A percentile compares a stretch with the other conserved stretches of the same genome.
Conservation (phyloP, 2,113 vertebrate species). For the Indicator maculatus region DNA sequence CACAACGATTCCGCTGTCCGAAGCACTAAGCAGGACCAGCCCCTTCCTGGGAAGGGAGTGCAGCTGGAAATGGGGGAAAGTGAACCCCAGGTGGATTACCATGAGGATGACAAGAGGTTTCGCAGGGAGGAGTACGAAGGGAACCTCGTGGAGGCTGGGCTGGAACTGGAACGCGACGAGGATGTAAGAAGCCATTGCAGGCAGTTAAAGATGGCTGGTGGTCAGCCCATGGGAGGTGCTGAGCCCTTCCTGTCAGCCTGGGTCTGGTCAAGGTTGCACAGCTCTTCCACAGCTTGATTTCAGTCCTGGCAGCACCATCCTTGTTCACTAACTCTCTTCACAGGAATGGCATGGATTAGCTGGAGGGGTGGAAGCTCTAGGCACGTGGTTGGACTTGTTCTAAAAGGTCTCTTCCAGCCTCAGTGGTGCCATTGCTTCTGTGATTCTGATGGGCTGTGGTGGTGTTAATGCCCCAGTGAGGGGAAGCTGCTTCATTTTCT, state of each 20-base stretch:
- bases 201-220: not conserved
- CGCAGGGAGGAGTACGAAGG: slow-evolving; percentile 90
- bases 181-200: slow-evolving; percentile 75
- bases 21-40: slow-evolving; percentile 70
- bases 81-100: slow-evolving; percentile 77
- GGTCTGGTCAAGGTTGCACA: not conserved
- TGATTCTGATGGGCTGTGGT: not conserved
- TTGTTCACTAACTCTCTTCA: not conserved
- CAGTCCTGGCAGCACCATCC: not conserved
- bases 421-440: no score
- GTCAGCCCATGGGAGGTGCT: not conserved
- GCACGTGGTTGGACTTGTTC: no score
- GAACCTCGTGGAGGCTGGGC: slow-evolving; percentile 88
- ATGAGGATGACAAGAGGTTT: slow-evolving; percentile 87
- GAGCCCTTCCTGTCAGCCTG: not conserved
- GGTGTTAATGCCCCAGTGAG: not conserved
- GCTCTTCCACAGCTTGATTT: not conserved
- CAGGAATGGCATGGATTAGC: not conserved
- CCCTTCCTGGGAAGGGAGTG: slow-evolving; percentile 67
- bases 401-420: no score
- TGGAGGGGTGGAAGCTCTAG: no score
- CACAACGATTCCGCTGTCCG: slow-evolving; percentile 71
- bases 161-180: slow-evolving; percentile 92
- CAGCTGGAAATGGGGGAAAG: slow-evolving; percentile 76
- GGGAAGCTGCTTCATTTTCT: not conserved